Base-by-base conservation (phyloP, 2,888 invertebrate genomes). In the Melieria omissa region DNA sequence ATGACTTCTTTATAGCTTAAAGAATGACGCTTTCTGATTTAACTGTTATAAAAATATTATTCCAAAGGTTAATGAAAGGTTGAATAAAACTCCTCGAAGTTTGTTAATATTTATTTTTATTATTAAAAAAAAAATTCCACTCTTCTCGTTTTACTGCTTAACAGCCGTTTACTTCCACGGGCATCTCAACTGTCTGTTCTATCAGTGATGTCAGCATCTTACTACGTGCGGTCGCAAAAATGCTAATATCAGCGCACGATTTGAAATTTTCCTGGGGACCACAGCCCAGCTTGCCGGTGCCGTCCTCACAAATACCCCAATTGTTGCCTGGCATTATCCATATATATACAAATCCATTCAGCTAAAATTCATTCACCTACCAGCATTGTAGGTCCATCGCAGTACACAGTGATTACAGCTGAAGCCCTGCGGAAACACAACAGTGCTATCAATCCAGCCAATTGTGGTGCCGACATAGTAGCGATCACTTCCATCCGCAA, bases 381-480 rank as follows among this genome's bases (percentile, higher is more conserved):
- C 90, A 16, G 87, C 84, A 2, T 80, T 80, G 75, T 89, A 90
- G 49, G 88, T 88, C 90, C 90, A 90, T 70, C 89, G 88, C 3
- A 91, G 78, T 0, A 89, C 88, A 77, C 90, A 90, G 58, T 88
- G 89, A 0, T 87, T 75, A 78, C 90, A 90, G n/a, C 79, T 86
- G 14, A 90, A 65, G 4, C 81, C 84, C 4, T 78, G 42, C 0
- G 90, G 90, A 10, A 90, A 81, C 16, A 79, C 49, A 5, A 86
- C 73, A 1, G 74, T 73, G 4, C 81, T 76, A 58, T 80, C 77
- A 57, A 83, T 84, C 49, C 75, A 75, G 4, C 86, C 86, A 0
- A 69, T 71, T 4, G 71, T 60, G 9, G 71, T 75, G 6, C 78
- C 77, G 60, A 84, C 78, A 60, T 81, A 75, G 4, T 77, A 71